These are phyloP conservation scores for Heterohyrax brucei DNA, from an alignment of 2,797 vertebrate species.

Conservation along the genomic window DNA sequence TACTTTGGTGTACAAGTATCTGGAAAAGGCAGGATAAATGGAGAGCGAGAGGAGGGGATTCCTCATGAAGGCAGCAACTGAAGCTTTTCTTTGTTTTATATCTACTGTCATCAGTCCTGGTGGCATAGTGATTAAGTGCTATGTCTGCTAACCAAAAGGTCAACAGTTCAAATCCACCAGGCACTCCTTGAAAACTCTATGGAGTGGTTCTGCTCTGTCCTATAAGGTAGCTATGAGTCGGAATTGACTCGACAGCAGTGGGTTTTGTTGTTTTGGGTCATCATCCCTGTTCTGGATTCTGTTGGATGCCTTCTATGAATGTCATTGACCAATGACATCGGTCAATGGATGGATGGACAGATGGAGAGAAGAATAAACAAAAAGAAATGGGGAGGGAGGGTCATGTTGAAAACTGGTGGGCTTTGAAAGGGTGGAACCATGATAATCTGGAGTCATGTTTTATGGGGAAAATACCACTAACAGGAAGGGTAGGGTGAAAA, in stretches of 20 bases:
- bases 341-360: not conserved
- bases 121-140: no score
- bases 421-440: slow-evolving; percentile 36
- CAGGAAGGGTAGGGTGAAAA: slow-evolving; percentile 42
- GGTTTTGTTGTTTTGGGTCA: no score
- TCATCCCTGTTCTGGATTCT: slow-evolving; percentile 50
- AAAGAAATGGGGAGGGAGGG: not conserved
- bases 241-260: no score
- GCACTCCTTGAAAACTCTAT: no score
- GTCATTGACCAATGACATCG: not conserved
- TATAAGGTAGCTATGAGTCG: no score
- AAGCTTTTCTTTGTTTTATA: slow-evolving; percentile 35
- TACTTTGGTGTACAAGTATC: no score
- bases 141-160: no score
- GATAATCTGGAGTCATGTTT: slow-evolving; percentile 16
- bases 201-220: no score
- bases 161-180: no score
- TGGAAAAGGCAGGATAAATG: slow-evolving; percentile 76
- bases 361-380: slow-evolving; percentile 19
- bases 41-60: slow-evolving; percentile 6
- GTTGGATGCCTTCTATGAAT: slow-evolving; percentile 31
- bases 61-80: not conserved
- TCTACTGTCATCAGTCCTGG: not conserved
- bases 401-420: not conserved
- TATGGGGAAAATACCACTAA: slow-evolving; percentile 6